Base-by-base conservation (phyloP, 2,797 vertebrate genomes). In the Bothrops alternatus region DNA sequence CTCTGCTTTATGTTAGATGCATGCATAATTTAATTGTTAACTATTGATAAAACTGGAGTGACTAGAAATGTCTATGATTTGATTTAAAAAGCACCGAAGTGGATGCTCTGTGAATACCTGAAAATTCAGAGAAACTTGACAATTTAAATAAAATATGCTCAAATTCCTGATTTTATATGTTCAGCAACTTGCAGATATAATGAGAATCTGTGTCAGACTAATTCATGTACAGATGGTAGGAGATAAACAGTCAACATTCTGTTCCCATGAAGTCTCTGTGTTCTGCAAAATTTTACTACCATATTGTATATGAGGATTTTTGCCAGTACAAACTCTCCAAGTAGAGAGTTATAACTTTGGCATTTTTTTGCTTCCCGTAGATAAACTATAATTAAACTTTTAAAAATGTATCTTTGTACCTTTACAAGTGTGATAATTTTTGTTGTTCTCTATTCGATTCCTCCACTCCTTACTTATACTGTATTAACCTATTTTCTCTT, bases 141-240 rank as follows among this genome's bases (percentile, higher is more conserved):
- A 69, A 86, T 69, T 65, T 57, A 86, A 69, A 26, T 13, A 93
- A n/a, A 95, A 47, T 7, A 20, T 7, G 23, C 0, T 73, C 4
- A 37, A 1, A 28, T 87, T 94, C 50, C 50, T 73, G 3, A 60
- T 58, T 28, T 86, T 53, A 53, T 78, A 18, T 32, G 88, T 11
- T 32, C 16, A 3, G 7, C 63, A 47, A 88, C 61, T 53, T 78
- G 16, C 0, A 1, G 50, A 92, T 50, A 57, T 20, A 2, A 13
- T 28, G 13, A 91, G n/a, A 92, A 93, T 89, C 93, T 93, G 73
- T 91, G 1, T 82, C 16, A 8, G 18, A 3, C 61, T 94, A 55
- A 61, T 3, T 91, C 91, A 90, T 88, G 90, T 91, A 87, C 2
- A 91, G 53, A 73, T 60, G 50, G 6, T 23, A 78, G 11, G 63